phyloP scores from a whole-genome alignment of 2,888 invertebrate species.

The Bellardia pandia region DNA sequence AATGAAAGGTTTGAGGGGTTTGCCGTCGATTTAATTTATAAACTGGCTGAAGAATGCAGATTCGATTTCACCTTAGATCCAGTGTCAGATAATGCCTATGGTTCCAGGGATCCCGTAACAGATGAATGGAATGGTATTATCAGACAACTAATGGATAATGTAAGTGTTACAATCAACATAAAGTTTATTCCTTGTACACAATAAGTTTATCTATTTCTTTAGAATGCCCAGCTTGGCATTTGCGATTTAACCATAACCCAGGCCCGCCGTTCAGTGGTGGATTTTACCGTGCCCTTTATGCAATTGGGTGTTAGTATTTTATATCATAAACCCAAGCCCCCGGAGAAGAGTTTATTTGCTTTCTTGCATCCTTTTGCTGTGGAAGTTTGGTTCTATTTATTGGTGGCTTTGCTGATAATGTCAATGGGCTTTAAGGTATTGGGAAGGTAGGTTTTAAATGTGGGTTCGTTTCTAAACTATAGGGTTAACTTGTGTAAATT shows the following conservation, averaged over 20 bases:
- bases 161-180: conserved; percentile 82
- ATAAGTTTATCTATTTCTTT: conserved; percentile 67
- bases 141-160: conserved; percentile 89
- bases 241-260: conserved; percentile 99
- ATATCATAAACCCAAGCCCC: conserved; percentile 89
- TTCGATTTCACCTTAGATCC: conserved; percentile 90
- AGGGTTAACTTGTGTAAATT: background rate
- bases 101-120: conserved; percentile 88
- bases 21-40: conserved; percentile 94
- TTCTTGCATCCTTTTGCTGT: conserved; percentile 94
- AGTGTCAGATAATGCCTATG: conserved; percentile 89
- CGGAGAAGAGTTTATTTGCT: conserved; percentile 92
- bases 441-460: conserved; percentile 86
- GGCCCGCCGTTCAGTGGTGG: conserved; percentile 93
- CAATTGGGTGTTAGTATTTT: conserved; percentile 96
- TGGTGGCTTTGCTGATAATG: conserved; percentile 92
- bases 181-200: background rate
- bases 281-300: conserved; percentile 99
- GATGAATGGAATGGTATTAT: conserved; percentile 93
- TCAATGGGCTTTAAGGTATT: conserved; percentile 92
- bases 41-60: conserved; percentile 88
- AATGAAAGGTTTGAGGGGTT: conserved; percentile 95
- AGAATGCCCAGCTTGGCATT: conserved; percentile 97
- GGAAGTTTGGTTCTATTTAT: conserved; percentile 95
- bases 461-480: background rate